These are phyloP conservation scores for Cyphomyrmex costatus DNA, from an alignment of 1,140 invertebrate species.

Conservation along the genomic window DNA sequence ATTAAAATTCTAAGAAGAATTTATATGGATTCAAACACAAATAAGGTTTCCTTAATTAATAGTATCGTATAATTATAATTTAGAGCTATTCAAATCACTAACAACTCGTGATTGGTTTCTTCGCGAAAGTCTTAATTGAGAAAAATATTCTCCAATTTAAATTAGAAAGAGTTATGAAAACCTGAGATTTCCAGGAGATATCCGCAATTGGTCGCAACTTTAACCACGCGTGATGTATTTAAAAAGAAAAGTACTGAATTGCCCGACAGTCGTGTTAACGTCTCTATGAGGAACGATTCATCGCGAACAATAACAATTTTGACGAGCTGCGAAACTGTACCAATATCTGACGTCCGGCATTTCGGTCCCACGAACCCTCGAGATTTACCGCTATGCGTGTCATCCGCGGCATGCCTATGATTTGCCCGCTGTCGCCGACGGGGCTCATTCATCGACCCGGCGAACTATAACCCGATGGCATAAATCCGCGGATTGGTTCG, in stretches of 20 bases:
- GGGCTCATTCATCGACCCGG: slow-evolving; percentile 42
- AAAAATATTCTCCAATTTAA: not conserved
- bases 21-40: not conserved
- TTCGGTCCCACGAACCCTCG: not conserved
- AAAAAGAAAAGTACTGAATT: not conserved
- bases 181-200: no score
- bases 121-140: not conserved
- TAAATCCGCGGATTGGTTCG: slow-evolving; percentile 35
- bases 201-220: not conserved
- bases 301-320: slow-evolving; percentile 31
- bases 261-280: not conserved
- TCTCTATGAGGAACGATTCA: slow-evolving; percentile 25
- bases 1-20: not conserved
- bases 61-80: not conserved
- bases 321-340: slow-evolving; percentile 16
- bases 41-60: not conserved
- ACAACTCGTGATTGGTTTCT: not conserved
- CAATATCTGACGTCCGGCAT: not conserved
- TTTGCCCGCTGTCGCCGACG: slow-evolving; percentile 45
- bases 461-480: slow-evolving; percentile 38
- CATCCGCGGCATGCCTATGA: slow-evolving; percentile 54
- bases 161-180: not conserved
- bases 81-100: not conserved
- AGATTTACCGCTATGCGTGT: slow-evolving; percentile 60
- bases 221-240: not conserved